Percentiles rank a stretch among this genome's conserved stretches.
phyloP scores from a whole-genome alignment of 2,797 vertebrate genomes.

The Gymnocypris eckloni region DNA sequence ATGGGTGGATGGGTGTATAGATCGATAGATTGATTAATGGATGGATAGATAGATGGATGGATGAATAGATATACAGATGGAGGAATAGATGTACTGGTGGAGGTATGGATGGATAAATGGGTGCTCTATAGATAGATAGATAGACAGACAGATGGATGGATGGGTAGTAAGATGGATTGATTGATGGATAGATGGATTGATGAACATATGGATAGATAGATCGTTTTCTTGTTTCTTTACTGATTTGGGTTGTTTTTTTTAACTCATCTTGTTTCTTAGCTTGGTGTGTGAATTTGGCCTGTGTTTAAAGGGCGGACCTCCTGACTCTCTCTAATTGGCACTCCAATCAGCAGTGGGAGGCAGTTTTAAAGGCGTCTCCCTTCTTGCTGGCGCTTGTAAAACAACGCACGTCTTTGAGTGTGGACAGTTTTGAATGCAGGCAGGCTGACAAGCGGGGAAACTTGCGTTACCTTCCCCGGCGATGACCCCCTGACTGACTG shows the following conservation, averaged over 20 bases:
- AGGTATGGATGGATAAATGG: too few relatives aligned
- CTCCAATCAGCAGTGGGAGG: conserved; percentile 72
- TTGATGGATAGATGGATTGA: rapidly evolving
- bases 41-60: not conserved
- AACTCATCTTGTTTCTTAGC: not conserved
- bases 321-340: conserved; percentile 51
- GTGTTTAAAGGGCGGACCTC: conserved; percentile 9
- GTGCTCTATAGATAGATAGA: too few relatives aligned
- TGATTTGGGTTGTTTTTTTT: not conserved
- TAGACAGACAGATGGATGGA: not conserved
- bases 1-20: not conserved
- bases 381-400: conserved; percentile 57
- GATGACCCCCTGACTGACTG: conserved; percentile 14
- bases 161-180: not conserved
- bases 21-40: not conserved
- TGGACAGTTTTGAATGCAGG: conserved; percentile 63
- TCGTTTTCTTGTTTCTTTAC: too few relatives aligned
- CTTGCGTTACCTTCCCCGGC: conserved; percentile 1
- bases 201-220: not conserved
- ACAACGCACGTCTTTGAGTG: conserved; percentile 62
- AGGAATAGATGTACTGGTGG: too few relatives aligned
- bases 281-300: not conserved
- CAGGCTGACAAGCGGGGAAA: conserved; percentile 46
- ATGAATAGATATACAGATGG: not conserved
- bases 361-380: conserved; percentile 72